A percentile compares a stretch with the other conserved stretches of the same genome.
These are phyloP conservation scores for Dermatophagoides farinae DNA, from an alignment of 1,140 invertebrate species.

Conservation along the genomic window DNA sequence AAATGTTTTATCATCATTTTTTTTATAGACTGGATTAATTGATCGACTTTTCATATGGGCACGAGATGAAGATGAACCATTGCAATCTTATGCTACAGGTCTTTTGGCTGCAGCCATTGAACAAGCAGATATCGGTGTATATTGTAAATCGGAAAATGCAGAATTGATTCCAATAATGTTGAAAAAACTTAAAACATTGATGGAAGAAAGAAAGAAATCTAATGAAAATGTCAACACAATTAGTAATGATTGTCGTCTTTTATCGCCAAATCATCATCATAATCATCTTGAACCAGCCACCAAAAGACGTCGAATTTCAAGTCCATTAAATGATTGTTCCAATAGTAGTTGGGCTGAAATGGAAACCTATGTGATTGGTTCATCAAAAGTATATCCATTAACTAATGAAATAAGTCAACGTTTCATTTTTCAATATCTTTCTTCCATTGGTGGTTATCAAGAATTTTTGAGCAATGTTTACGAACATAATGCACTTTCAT, in stretches of 20 bases:
- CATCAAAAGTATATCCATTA: constrained; percentile 62
- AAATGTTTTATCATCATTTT: constrained; percentile 16
- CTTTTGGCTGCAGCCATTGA: constrained; percentile 89
- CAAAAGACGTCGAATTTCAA: constrained; percentile 10
- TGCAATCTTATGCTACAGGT: constrained; percentile 81
- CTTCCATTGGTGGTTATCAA: constrained; percentile 88
- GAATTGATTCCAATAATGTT: constrained; percentile 35
- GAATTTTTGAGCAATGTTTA: constrained; percentile 79
- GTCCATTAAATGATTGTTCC: constrained; percentile 22
- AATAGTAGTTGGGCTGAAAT: constrained; percentile 79
- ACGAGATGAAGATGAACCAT: constrained; percentile 58
- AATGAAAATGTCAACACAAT: not conserved
- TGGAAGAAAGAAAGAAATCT: not conserved
- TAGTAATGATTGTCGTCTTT: not conserved
- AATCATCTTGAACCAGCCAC: not conserved
- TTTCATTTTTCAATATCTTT: constrained; percentile 73
- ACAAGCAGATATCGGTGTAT: constrained; percentile 71
- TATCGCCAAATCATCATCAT: not conserved
- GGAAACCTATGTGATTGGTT: constrained; percentile 63
- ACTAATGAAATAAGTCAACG: constrained; percentile 67
- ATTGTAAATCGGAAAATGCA: constrained; percentile 68
- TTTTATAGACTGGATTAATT: constrained; percentile 52
- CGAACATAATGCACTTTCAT: constrained; percentile 65
- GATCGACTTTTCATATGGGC: constrained; percentile 66
- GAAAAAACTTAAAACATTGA: constrained; percentile 14